Base-by-base conservation (phyloP, 2,797 vertebrate genomes). In the Rallus crepitans region DNA sequence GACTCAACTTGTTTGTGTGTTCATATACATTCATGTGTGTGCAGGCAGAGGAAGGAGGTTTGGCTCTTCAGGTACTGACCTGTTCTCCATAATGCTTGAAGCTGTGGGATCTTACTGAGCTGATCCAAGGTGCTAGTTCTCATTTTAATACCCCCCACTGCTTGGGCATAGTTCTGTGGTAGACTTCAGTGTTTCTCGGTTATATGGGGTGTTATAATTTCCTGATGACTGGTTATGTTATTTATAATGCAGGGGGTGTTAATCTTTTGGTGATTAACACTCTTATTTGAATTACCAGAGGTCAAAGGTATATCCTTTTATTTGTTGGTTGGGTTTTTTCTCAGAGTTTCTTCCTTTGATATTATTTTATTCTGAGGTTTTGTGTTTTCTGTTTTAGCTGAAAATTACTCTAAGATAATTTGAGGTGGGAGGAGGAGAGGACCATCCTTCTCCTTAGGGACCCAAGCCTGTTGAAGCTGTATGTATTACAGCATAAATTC, bases 251-350 rank as follows among this genome's bases (percentile, higher is more conserved):
- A 30, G 61, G 66, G 73, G 39, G 72, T 96, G 91, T 94, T 97
- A 96, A 95, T 97, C 95, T 89, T 96, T 68, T 56, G 79, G 94
- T 91, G 89, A 93, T 96, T 78, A 94, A 80, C 82, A 94, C 90
- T 64, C 64, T 90, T 90, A 25, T 94, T 89, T 82, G 92, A 76
- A 89, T 94, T 92, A 93, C 70, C 53, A 45, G 30, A 83, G 93
- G 95, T 97, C 87, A 96, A 81, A 94, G 61, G 23, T 63, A 55
- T 48, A 7, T 30, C 87, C 27, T 90, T 85, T 94, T 90, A 89
- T 83, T 61, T 56, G 72, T 55, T 55, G n/a, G 12, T 21, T 48
- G 7, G 8, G 0, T 79, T 15, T 25, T 76, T 85, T 68, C 71
- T 39, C 35, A n/a, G 19, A 30, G 30, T 69, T 91, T 77, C 17